Evolutionary conservation across 2,888 invertebrate genomes (phyloP).

Genomic region (Brachyptera putata): DNA sequence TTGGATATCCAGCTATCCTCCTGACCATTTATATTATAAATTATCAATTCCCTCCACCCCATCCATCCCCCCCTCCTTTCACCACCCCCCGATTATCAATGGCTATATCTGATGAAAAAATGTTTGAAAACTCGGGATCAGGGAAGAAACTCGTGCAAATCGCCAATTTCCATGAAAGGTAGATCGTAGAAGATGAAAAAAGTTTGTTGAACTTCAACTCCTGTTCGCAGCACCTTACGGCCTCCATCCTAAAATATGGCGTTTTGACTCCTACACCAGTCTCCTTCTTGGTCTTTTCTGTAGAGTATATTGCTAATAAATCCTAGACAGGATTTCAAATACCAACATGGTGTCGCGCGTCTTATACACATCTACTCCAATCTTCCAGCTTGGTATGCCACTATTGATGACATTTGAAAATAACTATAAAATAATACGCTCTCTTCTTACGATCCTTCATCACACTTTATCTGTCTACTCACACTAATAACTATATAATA

Average conservation of each 20-base stretch:
- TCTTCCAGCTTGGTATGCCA: no score
- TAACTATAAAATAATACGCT: no score
- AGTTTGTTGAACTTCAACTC: slow-evolving; percentile 4
- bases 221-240: not conserved
- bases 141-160: no score
- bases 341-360: not conserved
- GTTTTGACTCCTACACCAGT: not conserved
- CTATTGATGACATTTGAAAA: no score
- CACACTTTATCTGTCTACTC: no score
- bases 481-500: no score
- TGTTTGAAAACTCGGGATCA: no score
- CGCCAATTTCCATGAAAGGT: slow-evolving; percentile 13
- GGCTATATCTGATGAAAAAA: not conserved
- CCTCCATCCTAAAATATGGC: slow-evolving; percentile 8
- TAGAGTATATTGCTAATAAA: not conserved
- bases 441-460: no score
- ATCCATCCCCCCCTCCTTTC: no score
- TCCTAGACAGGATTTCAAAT: not conserved
- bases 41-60: no score
- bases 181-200: slow-evolving; percentile 12
- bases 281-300: not conserved
- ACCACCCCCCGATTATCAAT: slow-evolving; percentile 4
- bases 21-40: no score
- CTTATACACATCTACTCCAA: not conserved
- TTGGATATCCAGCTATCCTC: no score